Percentiles rank a stretch among this genome's conserved stretches.
Evolutionary conservation across 1,140 invertebrate genomes (phyloP).

Genomic region (Ectropis grisescens): DNA sequence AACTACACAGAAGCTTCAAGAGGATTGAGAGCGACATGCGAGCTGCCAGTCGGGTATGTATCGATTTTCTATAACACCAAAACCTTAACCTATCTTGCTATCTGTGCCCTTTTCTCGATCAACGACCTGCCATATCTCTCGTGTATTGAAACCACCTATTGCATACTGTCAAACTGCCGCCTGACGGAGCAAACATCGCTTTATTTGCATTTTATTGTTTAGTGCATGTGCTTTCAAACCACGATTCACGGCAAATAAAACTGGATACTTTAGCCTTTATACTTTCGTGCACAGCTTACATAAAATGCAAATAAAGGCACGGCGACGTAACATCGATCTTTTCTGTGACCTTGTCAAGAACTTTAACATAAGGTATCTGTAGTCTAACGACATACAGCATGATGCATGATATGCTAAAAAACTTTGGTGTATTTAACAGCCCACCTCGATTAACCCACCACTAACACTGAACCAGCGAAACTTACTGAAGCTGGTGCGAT

Average conservation of each 20-base stretch:
- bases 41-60: conserved; percentile 62
- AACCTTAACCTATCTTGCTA: conserved; percentile 4
- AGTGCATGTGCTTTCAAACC: conserved; percentile 60
- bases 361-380: conserved; percentile 14
- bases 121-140: conserved; percentile 21
- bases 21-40: conserved; percentile 73
- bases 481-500: conserved; percentile 69
- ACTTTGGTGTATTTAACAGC: conserved; percentile 66
- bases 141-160: conserved; percentile 27
- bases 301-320: conserved; percentile 66
- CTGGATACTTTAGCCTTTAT: conserved; percentile 27
- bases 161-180: conserved; percentile 25
- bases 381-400: conserved; percentile 41
- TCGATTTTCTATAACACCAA: conserved; percentile 5
- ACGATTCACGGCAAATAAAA: conserved; percentile 36
- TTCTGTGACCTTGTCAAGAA: conserved; percentile 22
- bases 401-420: conserved; percentile 58
- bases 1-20: conserved; percentile 82
- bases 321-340: conserved; percentile 26
- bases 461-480: conserved; percentile 71
- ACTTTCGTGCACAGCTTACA: conserved; percentile 62
- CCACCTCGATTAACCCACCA: conserved; percentile 62
- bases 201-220: conserved; percentile 69
- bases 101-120: no score
- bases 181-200: conserved; percentile 46